phyloP scores from a whole-genome alignment of 2,888 invertebrate genomes.

The Nineta flava region DNA sequence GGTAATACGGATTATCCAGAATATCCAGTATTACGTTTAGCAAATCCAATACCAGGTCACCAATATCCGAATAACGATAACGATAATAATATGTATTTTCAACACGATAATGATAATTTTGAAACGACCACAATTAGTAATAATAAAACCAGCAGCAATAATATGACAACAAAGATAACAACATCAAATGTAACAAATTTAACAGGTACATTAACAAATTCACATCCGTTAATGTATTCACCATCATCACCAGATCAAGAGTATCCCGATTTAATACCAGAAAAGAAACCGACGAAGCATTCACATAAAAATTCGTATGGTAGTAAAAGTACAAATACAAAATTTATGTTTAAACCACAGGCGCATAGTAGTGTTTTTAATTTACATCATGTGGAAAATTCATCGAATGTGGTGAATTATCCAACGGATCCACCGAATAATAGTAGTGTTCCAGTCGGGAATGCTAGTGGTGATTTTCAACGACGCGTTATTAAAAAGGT shows the following conservation, averaged over 20 bases:
- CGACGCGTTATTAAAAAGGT: too few species aligned
- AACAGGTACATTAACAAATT: conserved; percentile 21
- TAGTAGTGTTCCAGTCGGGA: too few species aligned
- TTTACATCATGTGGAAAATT: not conserved
- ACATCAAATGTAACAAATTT: conserved; percentile 4
- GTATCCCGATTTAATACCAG: conserved; percentile 26
- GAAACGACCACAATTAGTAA: not conserved
- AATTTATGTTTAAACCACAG: conserved; percentile 19
- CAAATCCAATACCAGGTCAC: conserved; percentile 4
- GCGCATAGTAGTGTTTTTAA: conserved; percentile 18
- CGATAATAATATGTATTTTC: conserved; percentile 6
- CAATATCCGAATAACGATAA: conserved; percentile 3
- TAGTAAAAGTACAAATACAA: not conserved
- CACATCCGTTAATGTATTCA: conserved; percentile 26
- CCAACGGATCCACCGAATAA: too few species aligned
- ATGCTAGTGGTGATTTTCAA: too few species aligned
- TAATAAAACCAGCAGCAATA: not conserved
- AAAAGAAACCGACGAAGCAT: conserved; percentile 12
- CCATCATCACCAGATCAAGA: conserved; percentile 17
- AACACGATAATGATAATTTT: conserved; percentile 6
- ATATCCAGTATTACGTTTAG: conserved; percentile 6
- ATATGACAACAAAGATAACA: not conserved
- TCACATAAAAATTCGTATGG: not conserved
- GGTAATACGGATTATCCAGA: conserved; percentile 1
- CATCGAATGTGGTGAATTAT: not conserved